These are phyloP conservation scores for Lophius piscatorius DNA, from an alignment of 2,113 vertebrate species.

Conservation along the genomic window DNA sequence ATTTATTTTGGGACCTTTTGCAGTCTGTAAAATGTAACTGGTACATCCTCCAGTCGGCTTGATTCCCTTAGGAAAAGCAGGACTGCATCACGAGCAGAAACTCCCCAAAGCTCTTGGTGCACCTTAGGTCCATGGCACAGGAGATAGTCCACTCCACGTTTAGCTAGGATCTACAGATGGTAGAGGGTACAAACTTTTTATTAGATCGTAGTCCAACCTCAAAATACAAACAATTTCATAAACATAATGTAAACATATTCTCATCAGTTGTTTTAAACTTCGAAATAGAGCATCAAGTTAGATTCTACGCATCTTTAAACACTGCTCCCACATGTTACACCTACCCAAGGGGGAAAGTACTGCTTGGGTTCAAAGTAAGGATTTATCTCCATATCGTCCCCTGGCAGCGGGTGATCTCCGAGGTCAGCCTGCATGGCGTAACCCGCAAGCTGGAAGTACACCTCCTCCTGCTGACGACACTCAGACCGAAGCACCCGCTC, in stretches of 20 bases:
- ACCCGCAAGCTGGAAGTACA: conserved; percentile 90
- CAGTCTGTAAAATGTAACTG: conserved; percentile 89
- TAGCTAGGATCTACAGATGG: conserved; percentile 83
- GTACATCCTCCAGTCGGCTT: conserved; percentile 89
- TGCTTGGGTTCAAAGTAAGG: conserved; percentile 88
- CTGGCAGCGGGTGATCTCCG: conserved; percentile 77
- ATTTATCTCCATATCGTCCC: conserved; percentile 53
- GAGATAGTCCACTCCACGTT: conserved; percentile 86
- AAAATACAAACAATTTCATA: neutral
- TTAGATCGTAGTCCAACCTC: neutral
- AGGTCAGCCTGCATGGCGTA: conserved; percentile 89
- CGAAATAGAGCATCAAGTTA: neutral
- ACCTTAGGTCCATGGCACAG: conserved; percentile 87
- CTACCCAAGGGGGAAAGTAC: conserved; percentile 92
- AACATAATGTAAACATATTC: neutral
- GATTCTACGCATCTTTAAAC: neutral
- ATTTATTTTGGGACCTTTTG: conserved; percentile 82
- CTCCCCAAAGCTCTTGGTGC: conserved; percentile 86
- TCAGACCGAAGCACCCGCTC: conserved; percentile 87
- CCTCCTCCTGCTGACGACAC: conserved; percentile 88
- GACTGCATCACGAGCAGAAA: conserved; percentile 82
- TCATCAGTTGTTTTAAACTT: neutral
- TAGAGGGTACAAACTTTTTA: neutral
- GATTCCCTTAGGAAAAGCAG: conserved; percentile 88
- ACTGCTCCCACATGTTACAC: conserved; percentile 27